These are phyloP conservation scores for Clamator glandarius DNA, from an alignment of 2,797 vertebrate species.

Conservation along the genomic window DNA sequence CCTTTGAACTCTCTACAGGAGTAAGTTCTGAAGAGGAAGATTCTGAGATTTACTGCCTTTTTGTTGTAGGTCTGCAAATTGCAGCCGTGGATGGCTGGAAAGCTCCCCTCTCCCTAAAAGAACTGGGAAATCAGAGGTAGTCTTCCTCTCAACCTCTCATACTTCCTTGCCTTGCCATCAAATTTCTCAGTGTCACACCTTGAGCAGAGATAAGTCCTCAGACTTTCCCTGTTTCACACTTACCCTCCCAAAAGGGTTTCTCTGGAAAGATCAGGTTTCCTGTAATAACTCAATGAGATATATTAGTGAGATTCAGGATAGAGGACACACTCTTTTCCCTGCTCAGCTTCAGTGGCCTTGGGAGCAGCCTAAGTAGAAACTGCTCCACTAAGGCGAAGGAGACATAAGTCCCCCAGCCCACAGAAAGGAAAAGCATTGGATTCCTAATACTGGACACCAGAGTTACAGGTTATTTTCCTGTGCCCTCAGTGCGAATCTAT, in stretches of 20 bases:
- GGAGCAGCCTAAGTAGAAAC: neutral
- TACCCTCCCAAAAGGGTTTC: neutral
- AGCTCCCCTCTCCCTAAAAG: neutral
- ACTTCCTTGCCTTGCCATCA: neutral
- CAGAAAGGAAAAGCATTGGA: neutral
- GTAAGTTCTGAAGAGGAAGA: neutral
- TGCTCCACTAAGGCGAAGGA: neutral
- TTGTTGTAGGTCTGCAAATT: neutral
- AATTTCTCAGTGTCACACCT: neutral
- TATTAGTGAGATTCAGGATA: neutral
- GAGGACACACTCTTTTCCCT: neutral
- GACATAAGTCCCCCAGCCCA: neutral
- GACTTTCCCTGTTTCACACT: neutral
- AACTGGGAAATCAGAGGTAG: neutral
- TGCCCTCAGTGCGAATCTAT: neutral
- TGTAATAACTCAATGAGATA: fast-evolving
- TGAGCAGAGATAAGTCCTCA: neutral
- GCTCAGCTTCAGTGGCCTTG: neutral
- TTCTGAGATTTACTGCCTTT: neutral
- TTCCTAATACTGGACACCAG: neutral
- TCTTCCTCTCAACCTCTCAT: neutral
- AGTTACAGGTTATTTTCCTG: neutral
- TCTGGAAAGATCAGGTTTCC: neutral
- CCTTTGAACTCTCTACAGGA: neutral
- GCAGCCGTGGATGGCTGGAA: neutral